phyloP scores from a whole-genome alignment of 2,797 vertebrate species.

The Amblyopsis hoosieri region DNA sequence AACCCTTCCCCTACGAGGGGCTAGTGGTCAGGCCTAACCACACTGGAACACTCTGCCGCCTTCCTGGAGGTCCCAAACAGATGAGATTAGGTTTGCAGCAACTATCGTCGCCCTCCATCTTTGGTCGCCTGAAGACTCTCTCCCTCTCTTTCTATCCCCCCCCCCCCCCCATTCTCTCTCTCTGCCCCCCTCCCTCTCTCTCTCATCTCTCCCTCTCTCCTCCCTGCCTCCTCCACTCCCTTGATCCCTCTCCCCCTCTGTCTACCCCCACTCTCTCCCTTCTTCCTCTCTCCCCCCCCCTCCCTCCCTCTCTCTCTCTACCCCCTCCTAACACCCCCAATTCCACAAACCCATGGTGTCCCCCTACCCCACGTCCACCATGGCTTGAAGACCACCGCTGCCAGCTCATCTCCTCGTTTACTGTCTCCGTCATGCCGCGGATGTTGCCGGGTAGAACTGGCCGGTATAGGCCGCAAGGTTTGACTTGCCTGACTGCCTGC shows the following conservation, averaged over 20 bases:
- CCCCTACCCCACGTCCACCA: not conserved
- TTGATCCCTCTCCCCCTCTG: not conserved
- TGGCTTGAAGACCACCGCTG: slow-evolving; percentile 32
- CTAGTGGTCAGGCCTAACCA: slow-evolving; percentile 9
- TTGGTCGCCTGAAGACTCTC: too few species aligned
- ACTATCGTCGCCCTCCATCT: not conserved
- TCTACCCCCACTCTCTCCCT: not conserved
- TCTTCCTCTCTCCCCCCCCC: not conserved
- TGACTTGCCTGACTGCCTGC: slow-evolving; percentile 7
- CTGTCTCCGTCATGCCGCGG: slow-evolving; percentile 34
- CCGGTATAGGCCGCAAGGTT: slow-evolving; percentile 29
- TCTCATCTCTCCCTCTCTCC: not conserved
- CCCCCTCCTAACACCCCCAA: not conserved
- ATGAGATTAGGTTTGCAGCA: slow-evolving; percentile 6
- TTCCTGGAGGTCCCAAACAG: not conserved
- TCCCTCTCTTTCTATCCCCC: not conserved
- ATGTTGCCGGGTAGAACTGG: slow-evolving; percentile 68
- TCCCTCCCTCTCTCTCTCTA: not conserved
- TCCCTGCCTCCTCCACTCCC: not conserved
- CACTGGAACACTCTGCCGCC: not conserved
- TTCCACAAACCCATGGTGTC: not conserved
- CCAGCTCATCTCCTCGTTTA: slow-evolving; percentile 16
- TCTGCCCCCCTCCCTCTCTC: too few species aligned
- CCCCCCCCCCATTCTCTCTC: too few species aligned
- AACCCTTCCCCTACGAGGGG: not conserved